A percentile compares a stretch with the other conserved stretches of the same genome.
Conservation (phyloP, 2,113 vertebrate species). For the Dasyurus viverrinus region DNA sequence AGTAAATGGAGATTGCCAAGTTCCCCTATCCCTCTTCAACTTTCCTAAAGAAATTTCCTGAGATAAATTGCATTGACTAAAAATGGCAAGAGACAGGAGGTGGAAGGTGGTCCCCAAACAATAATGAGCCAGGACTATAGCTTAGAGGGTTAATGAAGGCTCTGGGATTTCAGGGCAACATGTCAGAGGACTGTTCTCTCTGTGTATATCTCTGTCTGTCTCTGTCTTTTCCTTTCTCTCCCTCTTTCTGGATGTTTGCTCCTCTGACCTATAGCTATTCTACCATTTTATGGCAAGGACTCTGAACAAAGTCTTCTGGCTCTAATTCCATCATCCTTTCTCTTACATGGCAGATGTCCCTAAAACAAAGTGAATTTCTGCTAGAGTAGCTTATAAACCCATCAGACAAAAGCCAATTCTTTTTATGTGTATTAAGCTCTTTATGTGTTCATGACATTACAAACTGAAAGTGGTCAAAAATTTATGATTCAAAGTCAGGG, state of each 20-base stretch:
- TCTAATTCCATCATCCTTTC: background rate
- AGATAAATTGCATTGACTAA: background rate
- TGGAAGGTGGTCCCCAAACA: background rate
- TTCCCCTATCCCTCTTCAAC: background rate
- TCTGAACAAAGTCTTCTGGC: background rate
- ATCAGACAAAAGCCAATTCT: background rate
- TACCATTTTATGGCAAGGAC: background rate
- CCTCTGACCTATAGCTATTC: background rate
- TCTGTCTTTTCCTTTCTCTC: too few relatives aligned
- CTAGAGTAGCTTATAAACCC: background rate
- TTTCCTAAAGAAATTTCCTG: background rate
- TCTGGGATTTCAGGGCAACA: background rate
- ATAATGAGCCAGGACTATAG: background rate
- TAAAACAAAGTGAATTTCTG: background rate
- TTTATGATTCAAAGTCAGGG: background rate
- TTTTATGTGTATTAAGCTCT: background rate
- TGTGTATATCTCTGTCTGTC: background rate
- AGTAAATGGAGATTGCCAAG: background rate
- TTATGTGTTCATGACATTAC: background rate
- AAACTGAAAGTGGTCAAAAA: background rate
- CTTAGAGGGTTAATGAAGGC: background rate
- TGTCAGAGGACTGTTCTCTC: background rate
- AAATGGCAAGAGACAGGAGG: background rate
- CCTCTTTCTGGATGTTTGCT: background rate
- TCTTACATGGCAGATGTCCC: background rate